phyloP scores from a whole-genome alignment of 1,140 invertebrate genomes.

The Archegozetes longisetosus region DNA sequence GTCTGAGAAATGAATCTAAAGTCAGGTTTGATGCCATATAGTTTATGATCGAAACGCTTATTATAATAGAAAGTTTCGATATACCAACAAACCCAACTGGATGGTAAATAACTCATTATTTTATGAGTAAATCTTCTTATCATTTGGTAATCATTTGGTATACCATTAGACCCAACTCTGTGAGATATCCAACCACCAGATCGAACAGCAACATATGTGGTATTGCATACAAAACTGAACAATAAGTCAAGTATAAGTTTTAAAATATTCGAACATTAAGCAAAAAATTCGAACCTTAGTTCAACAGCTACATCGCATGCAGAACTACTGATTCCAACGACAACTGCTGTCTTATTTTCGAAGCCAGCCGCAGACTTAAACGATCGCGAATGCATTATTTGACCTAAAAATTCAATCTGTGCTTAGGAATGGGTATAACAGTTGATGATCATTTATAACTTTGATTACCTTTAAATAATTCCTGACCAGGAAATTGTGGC shows the following conservation, averaged over 20 bases:
- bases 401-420: constrained; percentile 31
- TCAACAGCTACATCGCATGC: constrained; percentile 38
- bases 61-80: constrained; percentile 19
- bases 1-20: constrained; percentile 33
- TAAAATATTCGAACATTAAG: no score
- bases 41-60: constrained; percentile 32
- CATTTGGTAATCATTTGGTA: constrained; percentile 25
- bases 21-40: constrained; percentile 33
- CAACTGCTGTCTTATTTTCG: constrained; percentile 31
- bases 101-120: constrained; percentile 16
- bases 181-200: constrained; percentile 34
- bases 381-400: constrained; percentile 31
- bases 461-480: constrained; percentile 29
- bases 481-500: constrained; percentile 22
- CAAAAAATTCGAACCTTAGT: constrained; percentile 24
- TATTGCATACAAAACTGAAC: background rate
- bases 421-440: constrained; percentile 10
- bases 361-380: constrained; percentile 1
- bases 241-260: constrained; percentile 26
- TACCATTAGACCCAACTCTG: constrained; percentile 28
- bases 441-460: background rate
- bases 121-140: constrained; percentile 16
- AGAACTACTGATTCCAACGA: constrained; percentile 40
- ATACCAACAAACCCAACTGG: constrained; percentile 14
- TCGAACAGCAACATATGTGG: constrained; percentile 34